Percentiles rank a stretch among this genome's conserved stretches.
These are phyloP conservation scores for Charina bottae DNA, from an alignment of 2,113 vertebrate species.

Conservation along the genomic window DNA sequence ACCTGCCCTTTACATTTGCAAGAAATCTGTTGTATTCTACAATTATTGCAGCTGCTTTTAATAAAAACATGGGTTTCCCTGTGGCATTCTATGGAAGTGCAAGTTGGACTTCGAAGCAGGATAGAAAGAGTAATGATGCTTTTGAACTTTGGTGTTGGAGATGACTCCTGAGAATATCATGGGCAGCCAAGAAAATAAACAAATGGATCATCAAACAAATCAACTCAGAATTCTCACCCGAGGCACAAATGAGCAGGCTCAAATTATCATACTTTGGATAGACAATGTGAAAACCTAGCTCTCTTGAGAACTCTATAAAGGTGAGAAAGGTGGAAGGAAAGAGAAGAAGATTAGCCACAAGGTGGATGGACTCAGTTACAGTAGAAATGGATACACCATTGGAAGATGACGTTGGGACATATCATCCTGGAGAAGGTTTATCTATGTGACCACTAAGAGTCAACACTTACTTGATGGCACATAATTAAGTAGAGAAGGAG, in stretches of 20 bases:
- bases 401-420: not conserved
- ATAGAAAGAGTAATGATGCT: not conserved
- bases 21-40: not conserved
- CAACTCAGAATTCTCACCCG: not conserved
- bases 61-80: not conserved
- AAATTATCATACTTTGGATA: not conserved
- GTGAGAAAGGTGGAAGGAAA: not conserved
- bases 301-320: not conserved
- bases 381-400: not conserved
- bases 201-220: not conserved
- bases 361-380: not conserved
- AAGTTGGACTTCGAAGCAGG: not conserved
- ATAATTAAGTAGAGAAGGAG: not conserved
- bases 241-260: not conserved
- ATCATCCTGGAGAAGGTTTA: not conserved
- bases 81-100: not conserved
- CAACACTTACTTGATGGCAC: not conserved
- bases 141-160: not conserved
- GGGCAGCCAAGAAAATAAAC: not conserved
- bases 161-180: not conserved
- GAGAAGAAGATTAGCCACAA: not conserved
- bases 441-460: not conserved
- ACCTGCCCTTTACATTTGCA: not conserved
- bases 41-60: not conserved
- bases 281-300: not conserved